Percentiles rank a stretch among this genome's conserved stretches.
Evolutionary conservation across 2,888 invertebrate genomes (phyloP).

Genomic region (Deladenus siricidicola): DNA sequence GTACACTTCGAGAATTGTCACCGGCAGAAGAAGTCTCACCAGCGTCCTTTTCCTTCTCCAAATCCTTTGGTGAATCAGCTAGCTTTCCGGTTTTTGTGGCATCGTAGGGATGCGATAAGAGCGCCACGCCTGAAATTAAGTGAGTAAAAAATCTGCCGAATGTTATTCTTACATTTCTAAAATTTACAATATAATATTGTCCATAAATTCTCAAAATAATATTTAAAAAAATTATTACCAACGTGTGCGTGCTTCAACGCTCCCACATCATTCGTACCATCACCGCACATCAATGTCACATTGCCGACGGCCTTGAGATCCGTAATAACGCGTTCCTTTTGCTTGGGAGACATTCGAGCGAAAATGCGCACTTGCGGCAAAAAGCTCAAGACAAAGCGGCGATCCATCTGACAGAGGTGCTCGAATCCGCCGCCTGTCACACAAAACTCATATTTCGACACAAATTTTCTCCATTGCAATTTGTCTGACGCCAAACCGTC

Average conservation of each 20-base stretch:
- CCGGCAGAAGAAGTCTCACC: too few relatives aligned
- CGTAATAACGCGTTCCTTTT: constrained; percentile 89
- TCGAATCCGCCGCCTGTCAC: constrained; percentile 74
- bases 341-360: constrained; percentile 94
- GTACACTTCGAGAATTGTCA: too few relatives aligned
- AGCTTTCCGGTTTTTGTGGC: constrained; percentile 27
- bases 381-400: constrained; percentile 1
- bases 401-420: constrained; percentile 4
- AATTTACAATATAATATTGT: neutral
- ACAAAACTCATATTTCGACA: constrained; percentile 76
- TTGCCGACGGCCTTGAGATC: constrained; percentile 78
- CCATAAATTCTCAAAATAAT: neutral
- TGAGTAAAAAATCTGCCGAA: neutral
- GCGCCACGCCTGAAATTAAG: constrained; percentile 42
- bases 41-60: too few relatives aligned
- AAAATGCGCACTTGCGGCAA: constrained; percentile 64
- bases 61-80: too few relatives aligned
- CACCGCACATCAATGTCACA: constrained; percentile 94
- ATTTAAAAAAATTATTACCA: constrained; percentile 55
- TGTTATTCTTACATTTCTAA: neutral
- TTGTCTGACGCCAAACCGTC: constrained; percentile 58
- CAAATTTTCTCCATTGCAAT: constrained; percentile 58
- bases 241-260: constrained; percentile 96
- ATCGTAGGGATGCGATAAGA: constrained; percentile 50
- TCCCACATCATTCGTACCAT: constrained; percentile 99